These are phyloP conservation scores for Cheumatopsyche charites DNA, from an alignment of 1,140 invertebrate species.

Conservation along the genomic window DNA sequence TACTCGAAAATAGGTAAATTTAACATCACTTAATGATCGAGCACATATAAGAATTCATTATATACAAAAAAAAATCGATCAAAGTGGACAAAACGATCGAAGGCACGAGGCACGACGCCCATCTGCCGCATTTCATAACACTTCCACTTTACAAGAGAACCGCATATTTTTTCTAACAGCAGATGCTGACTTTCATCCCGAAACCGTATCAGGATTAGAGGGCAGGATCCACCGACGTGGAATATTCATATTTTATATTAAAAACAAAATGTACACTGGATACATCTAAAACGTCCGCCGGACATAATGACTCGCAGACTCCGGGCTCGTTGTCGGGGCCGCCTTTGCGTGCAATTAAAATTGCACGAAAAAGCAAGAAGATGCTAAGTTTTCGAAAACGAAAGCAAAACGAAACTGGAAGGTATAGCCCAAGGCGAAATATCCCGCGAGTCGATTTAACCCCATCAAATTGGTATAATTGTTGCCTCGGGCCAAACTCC, in stretches of 20 bases:
- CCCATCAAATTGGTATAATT: constrained; percentile 35
- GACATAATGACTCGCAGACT: too few species aligned
- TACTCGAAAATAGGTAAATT: too few species aligned
- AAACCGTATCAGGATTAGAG: constrained; percentile 13
- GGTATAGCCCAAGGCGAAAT: too few species aligned
- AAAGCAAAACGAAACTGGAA: too few species aligned
- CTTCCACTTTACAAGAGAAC: not conserved
- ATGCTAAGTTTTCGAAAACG: too few species aligned
- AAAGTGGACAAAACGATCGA: constrained; percentile 1
- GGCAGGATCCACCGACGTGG: not conserved
- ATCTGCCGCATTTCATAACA: constrained; percentile 10
- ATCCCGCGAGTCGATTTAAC: constrained; percentile 8
- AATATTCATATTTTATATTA: too few species aligned
- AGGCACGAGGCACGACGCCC: constrained; percentile 18
- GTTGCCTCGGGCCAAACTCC: constrained; percentile 40
- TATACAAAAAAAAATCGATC: not conserved
- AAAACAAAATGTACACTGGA: too few species aligned
- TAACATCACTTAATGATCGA: too few species aligned
- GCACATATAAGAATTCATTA: not conserved
- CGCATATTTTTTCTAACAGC: not conserved
- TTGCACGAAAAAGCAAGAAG: too few species aligned
- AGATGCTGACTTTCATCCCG: constrained; percentile 16
- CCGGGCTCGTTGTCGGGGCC: too few species aligned
- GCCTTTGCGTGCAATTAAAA: constrained; percentile 18
- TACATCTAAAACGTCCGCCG: too few species aligned